These are phyloP conservation scores for Trichacis sp. DNA, from an alignment of 2,888 invertebrate genomes.

Conservation along the genomic window DNA sequence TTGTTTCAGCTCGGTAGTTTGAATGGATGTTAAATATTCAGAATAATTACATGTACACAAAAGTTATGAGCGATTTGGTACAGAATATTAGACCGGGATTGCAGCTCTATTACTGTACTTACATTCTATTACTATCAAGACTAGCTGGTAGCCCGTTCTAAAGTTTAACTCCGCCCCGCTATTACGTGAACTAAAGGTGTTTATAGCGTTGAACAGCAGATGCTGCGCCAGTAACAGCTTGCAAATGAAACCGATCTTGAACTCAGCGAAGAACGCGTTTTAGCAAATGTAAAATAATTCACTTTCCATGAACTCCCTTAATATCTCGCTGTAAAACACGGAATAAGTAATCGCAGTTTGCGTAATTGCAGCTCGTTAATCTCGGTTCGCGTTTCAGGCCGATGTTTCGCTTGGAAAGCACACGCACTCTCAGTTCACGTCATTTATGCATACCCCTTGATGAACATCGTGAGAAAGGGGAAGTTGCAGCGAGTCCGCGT, in stretches of 20 bases:
- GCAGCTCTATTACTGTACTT: constrained; percentile 55
- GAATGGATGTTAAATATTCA: constrained; percentile 47
- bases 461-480: too few relatives aligned
- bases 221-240: constrained; percentile 61
- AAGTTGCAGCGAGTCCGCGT: too few relatives aligned
- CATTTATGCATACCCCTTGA: too few relatives aligned
- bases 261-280: background rate
- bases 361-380: too few relatives aligned
- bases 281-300: too few relatives aligned
- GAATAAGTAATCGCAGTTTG: too few relatives aligned
- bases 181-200: constrained; percentile 58
- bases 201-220: constrained; percentile 62
- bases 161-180: constrained; percentile 56
- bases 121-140: constrained; percentile 52
- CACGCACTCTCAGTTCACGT: too few relatives aligned
- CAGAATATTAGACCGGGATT: constrained; percentile 38
- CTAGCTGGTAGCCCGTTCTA: constrained; percentile 47
- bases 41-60: constrained; percentile 41
- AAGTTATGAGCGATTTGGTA: constrained; percentile 33
- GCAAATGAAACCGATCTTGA: constrained; percentile 47
- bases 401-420: too few relatives aligned
- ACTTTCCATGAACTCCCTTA: too few relatives aligned
- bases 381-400: too few relatives aligned
- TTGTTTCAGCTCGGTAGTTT: constrained; percentile 31
- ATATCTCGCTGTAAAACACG: too few relatives aligned